These are phyloP conservation scores for Neotragus moschatus DNA, from an alignment of 2,113 vertebrate species.

Conservation along the genomic window DNA sequence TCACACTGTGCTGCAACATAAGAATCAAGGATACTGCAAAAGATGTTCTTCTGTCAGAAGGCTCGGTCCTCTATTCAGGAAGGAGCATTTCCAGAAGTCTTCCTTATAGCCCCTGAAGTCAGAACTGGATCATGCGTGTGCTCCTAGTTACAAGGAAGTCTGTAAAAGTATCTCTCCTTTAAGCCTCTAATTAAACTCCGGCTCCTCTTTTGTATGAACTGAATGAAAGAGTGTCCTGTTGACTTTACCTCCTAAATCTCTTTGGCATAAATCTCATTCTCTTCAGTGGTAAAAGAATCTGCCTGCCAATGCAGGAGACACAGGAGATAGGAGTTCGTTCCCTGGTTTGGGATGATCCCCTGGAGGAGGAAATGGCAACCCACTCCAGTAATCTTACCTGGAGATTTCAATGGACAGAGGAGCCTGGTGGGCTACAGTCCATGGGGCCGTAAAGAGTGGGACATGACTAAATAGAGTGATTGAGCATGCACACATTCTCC, in stretches of 20 bases:
- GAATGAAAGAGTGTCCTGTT: background rate
- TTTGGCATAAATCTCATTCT: background rate
- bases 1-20: background rate
- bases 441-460: background rate
- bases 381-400: background rate
- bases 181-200: background rate
- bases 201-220: background rate
- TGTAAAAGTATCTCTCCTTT: background rate
- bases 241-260: background rate
- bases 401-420: background rate
- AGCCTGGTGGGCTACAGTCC: background rate
- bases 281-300: background rate
- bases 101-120: background rate
- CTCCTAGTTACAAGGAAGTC: background rate
- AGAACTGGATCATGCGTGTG: background rate
- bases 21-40: background rate
- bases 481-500: background rate
- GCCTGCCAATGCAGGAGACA: background rate
- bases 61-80: background rate
- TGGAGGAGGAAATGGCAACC: background rate
- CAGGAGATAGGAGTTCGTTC: background rate
- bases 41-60: background rate
- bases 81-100: background rate
- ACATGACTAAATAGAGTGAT: background rate
- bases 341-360: background rate